A percentile compares a stretch with the other conserved stretches of the same genome.
Evolutionary conservation across 2,113 vertebrate species (phyloP).

Genomic region (Upupa epops): DNA sequence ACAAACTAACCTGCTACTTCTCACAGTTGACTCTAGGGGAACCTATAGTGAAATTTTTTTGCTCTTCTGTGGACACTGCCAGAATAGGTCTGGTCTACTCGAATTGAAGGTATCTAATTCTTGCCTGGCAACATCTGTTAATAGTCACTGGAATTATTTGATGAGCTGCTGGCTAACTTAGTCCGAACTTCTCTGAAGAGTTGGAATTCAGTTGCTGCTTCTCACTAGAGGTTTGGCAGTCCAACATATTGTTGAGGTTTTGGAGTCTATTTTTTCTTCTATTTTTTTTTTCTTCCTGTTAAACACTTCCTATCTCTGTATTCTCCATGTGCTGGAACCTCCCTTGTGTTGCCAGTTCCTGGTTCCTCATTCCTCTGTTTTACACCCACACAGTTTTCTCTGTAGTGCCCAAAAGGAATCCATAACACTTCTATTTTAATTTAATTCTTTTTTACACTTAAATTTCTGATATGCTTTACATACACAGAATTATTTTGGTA

Average conservation of each 20-base stretch:
- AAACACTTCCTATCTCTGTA: background rate
- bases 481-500: background rate
- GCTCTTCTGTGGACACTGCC: background rate
- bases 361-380: background rate
- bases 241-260: background rate
- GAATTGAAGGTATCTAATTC: background rate
- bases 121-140: background rate
- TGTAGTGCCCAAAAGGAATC: background rate
- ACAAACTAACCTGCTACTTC: background rate
- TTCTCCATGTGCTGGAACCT: background rate
- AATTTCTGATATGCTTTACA: background rate
- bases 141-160: background rate
- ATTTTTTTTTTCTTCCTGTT: background rate
- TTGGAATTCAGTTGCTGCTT: background rate
- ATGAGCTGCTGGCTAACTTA: background rate
- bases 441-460: background rate
- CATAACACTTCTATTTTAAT: background rate
- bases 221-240: background rate
- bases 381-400: fast-evolving
- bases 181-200: background rate
- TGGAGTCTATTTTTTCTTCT: background rate
- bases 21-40: fast-evolving
- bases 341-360: background rate
- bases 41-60: background rate
- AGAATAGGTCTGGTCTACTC: background rate